Evolutionary conservation across 2,888 invertebrate genomes (phyloP), one percentile per base, ranked within the genome.

Genomic region (Tryphoninae sp.): DNA sequence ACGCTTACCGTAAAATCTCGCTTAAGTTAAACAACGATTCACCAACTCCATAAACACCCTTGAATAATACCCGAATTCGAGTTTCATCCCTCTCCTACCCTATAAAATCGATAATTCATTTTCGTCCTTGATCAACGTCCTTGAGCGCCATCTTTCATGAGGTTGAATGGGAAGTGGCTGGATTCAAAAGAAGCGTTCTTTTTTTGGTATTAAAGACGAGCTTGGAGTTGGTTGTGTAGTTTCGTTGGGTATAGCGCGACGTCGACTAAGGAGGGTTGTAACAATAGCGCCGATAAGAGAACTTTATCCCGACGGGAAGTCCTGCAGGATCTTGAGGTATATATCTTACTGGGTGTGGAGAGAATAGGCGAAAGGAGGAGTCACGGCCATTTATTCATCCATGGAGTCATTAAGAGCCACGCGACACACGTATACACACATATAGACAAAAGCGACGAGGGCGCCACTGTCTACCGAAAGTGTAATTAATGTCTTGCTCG

Each of bases 341-440:
- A 45, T 45, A 45, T 65, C 22, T 49, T 49, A 45, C 49, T 2
- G 65, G 22, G 13, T 45, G n/a, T 33, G 45, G 45, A 62, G 45
- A 62, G 62, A 49, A 62, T 40, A 62, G 49, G 19, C 4, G 22
- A 49, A 49, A 42, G 13, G 6, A 19, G 49, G 13, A 61, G 51
- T 53, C 4, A 2, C 49, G 26, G 73, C 40, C 62, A 73, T 73
- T 62, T 73, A 73, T 73, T 73, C 73, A 62, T 73, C 73, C 16
- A 11, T 42, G 23, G 22, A 82, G 79, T 80, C 82, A 84, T 87
- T 87, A 87, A 76, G 79, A 67, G 83, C 87, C 81, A 85, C 85
- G 80, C 33, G 81, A 86, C 49, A 72, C 55, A 80, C 65, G 77
- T 79, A 67, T 75, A 65, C n/a, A 62, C 67, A 74, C 80, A 74